A percentile compares a stretch with the other conserved stretches of the same genome.
These are phyloP conservation scores for Chalcis sispes DNA, from an alignment of 2,888 invertebrate genomes.

Conservation along the genomic window DNA sequence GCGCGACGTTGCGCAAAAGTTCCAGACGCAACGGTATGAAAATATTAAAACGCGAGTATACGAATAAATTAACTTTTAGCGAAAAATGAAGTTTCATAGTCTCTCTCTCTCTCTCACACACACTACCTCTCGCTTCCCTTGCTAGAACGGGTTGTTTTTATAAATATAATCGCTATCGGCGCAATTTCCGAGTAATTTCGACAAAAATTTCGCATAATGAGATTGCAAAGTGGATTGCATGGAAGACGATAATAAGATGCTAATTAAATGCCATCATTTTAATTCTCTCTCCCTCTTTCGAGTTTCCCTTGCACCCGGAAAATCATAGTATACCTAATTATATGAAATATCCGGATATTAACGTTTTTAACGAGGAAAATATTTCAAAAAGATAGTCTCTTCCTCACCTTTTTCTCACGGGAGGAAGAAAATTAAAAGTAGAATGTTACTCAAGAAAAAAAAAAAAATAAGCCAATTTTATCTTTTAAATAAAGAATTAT, in stretches of 20 bases:
- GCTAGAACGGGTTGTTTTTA: not conserved
- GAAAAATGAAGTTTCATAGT: not conserved
- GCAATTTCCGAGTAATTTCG: constrained; percentile 21
- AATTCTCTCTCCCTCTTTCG: constrained; percentile 37
- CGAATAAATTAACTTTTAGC: too few species aligned
- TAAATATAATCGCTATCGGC: constrained; percentile 12
- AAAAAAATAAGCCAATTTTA: too few species aligned
- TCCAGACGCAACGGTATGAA: too few species aligned
- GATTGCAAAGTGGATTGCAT: constrained; percentile 15
- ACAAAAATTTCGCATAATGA: constrained; percentile 31
- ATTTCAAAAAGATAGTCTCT: too few species aligned
- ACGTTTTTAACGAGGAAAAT: not conserved
- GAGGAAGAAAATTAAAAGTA: too few species aligned
- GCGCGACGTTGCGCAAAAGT: too few species aligned
- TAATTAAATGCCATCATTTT: constrained; percentile 37
- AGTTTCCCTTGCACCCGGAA: constrained; percentile 27
- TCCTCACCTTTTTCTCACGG: too few species aligned
- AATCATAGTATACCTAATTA: constrained; percentile 26
- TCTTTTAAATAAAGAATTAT: too few species aligned
- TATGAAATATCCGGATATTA: constrained; percentile 13
- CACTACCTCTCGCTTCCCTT: too few species aligned
- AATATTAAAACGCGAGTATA: too few species aligned
- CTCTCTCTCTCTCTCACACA: too few species aligned
- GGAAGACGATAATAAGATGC: constrained; percentile 41
- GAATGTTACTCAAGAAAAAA: too few species aligned